Evolutionary conservation across 2,797 vertebrate genomes (phyloP).

Genomic region (Aplochiton taeniatus): DNA sequence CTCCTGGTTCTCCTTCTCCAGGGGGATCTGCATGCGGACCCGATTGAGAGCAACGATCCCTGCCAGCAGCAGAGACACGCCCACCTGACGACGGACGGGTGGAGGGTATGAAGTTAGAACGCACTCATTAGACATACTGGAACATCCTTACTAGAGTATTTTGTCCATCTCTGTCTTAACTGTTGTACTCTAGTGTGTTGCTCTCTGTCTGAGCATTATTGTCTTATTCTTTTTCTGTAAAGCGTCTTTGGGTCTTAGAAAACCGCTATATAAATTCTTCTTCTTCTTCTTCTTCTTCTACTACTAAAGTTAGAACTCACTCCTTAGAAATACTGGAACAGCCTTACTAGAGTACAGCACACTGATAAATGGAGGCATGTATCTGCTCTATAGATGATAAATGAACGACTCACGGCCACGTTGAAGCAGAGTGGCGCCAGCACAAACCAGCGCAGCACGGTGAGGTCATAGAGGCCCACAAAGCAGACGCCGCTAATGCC

Average conservation of each 20-base stretch:
- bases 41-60: conserved; percentile 95
- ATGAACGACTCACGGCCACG: conserved; percentile 76
- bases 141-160: too few relatives aligned
- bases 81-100: conserved; percentile 62
- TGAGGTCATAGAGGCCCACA: conserved; percentile 93
- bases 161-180: too few relatives aligned
- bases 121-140: too few relatives aligned
- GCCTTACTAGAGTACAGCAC: neutral
- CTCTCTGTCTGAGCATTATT: too few relatives aligned
- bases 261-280: too few relatives aligned
- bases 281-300: too few relatives aligned
- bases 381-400: neutral
- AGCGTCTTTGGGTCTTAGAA: too few relatives aligned
- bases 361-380: neutral
- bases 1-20: conserved; percentile 98
- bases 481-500: conserved; percentile 98
- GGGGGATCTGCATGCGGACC: conserved; percentile 94
- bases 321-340: too few relatives aligned
- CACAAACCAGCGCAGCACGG: conserved; percentile 92
- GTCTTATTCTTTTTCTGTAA: too few relatives aligned
- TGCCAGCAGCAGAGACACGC: conserved; percentile 89
- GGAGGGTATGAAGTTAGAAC: too few relatives aligned
- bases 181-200: too few relatives aligned
- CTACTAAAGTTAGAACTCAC: too few relatives aligned
- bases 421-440: conserved; percentile 93